A percentile compares a stretch with the other conserved stretches of the same genome.
Conservation (phyloP, 2,888 invertebrate genomes). For the Drosophila robusta region DNA sequence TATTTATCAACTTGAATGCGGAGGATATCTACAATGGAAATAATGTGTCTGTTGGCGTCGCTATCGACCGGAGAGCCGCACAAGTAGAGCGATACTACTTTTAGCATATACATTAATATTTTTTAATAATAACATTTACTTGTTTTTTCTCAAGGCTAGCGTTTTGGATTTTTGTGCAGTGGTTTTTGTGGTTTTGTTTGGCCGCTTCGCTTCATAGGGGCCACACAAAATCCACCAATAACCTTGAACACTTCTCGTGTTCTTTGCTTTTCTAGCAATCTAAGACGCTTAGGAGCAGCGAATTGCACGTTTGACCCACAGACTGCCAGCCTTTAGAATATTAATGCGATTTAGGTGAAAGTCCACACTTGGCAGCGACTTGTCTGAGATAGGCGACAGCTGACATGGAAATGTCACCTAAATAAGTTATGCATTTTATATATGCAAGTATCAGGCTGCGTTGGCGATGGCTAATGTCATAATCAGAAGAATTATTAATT, state of each 20-base stretch:
- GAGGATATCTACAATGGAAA: constrained; percentile 16
- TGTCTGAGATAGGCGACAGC: constrained; percentile 44
- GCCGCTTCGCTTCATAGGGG: not conserved
- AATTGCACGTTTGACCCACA: constrained; percentile 1
- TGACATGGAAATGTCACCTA: constrained; percentile 34
- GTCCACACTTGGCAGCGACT: constrained; percentile 46
- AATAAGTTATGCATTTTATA: constrained; percentile 18
- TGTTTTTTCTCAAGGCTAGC: constrained; percentile 36
- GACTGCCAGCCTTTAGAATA: constrained; percentile 48
- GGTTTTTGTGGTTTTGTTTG: constrained; percentile 12
- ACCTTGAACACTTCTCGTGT: constrained; percentile 37
- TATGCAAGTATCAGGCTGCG: not conserved
- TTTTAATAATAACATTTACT: not conserved
- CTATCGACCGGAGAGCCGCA: not conserved
- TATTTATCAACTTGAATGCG: constrained; percentile 34
- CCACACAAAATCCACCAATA: constrained; percentile 37
- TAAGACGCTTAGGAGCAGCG: constrained; percentile 1
- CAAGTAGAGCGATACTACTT: not conserved
- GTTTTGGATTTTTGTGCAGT: constrained; percentile 13
- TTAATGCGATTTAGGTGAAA: constrained; percentile 67
- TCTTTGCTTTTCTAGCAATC: constrained; percentile 7
- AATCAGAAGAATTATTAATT: not conserved
- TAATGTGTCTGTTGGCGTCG: not conserved
- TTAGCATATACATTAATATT: not conserved
- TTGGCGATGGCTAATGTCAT: not conserved